phyloP scores from a whole-genome alignment of 2,113 vertebrate genomes.

The Cheirogaleus medius region DNA sequence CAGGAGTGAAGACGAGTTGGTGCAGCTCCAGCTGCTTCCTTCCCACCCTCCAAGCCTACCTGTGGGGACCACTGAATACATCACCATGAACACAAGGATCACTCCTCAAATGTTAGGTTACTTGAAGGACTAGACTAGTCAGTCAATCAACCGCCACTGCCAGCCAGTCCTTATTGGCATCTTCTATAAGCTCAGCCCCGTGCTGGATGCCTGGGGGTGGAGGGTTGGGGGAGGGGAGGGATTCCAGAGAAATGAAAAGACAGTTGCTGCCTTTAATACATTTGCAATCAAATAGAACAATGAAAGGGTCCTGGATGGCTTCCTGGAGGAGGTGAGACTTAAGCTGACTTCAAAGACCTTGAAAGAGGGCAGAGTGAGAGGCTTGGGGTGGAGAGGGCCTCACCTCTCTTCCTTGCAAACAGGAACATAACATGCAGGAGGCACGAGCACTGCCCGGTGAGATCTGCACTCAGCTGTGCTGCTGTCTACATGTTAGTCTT shows the following conservation, averaged over 20 bases:
- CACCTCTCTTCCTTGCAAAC: not conserved
- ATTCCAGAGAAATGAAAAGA: not conserved
- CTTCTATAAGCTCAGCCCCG: not conserved
- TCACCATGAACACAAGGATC: not conserved
- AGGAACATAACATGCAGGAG: not conserved
- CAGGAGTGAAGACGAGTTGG: not conserved
- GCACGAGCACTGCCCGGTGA: not conserved
- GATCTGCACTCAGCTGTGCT: not conserved
- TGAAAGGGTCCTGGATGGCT: not conserved
- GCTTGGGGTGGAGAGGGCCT: not conserved
- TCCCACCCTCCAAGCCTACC: not conserved
- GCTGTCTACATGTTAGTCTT: not conserved
- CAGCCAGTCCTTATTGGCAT: fast-evolving
- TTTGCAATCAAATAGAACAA: not conserved
- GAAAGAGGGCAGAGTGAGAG: not conserved
- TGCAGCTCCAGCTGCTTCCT: not conserved
- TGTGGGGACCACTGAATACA: not conserved
- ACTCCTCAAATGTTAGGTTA: not conserved
- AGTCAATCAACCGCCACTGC: fast-evolving
- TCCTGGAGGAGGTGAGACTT: not conserved
- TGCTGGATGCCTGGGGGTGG: not conserved
- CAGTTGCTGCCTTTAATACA: not conserved
- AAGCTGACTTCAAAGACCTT: not conserved
- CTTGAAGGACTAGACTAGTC: not conserved
- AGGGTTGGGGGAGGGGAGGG: no score